These are phyloP conservation scores for Tokudaia muenninki DNA, from an alignment of 2,797 vertebrate genomes.

Conservation along the genomic window DNA sequence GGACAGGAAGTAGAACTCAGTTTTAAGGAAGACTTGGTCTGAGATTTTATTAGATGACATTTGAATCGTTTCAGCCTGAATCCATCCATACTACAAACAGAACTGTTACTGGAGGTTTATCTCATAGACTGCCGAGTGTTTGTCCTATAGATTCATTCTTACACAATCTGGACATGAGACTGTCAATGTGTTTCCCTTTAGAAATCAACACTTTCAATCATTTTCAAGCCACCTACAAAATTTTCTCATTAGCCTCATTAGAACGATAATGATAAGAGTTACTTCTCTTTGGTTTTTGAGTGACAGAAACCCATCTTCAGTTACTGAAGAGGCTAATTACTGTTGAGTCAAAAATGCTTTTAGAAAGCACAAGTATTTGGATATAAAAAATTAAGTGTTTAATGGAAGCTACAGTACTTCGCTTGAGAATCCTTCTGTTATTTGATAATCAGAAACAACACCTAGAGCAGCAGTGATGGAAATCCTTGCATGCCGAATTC, in stretches of 20 bases:
- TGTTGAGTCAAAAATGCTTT: constrained; percentile 46
- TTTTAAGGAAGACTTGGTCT: neutral
- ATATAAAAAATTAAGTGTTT: constrained; percentile 69
- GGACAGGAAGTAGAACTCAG: neutral
- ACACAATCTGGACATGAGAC: neutral
- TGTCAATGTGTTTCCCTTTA: constrained; percentile 30
- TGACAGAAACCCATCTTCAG: constrained; percentile 8
- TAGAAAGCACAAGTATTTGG: constrained; percentile 40
- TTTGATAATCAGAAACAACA: constrained; percentile 56
- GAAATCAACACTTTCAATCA: neutral
- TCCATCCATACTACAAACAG: neutral
- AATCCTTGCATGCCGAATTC: neutral
- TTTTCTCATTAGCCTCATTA: constrained; percentile 36
- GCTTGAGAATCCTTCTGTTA: constrained; percentile 46
- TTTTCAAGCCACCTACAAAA: constrained; percentile 9
- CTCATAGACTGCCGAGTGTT: neutral
- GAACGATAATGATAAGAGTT: constrained; percentile 4
- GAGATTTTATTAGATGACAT: neutral
- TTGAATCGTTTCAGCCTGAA: neutral
- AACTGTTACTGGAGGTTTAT: neutral
- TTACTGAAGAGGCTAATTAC: constrained; percentile 53
- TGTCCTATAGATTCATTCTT: neutral
- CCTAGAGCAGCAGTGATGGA: neutral
- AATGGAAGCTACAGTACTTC: constrained; percentile 28
- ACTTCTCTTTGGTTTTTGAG: constrained; percentile 11